A percentile compares a stretch with the other conserved stretches of the same genome.
Evolutionary conservation across 2,888 invertebrate species (phyloP).

Genomic region (Geotrupes spiniger): DNA sequence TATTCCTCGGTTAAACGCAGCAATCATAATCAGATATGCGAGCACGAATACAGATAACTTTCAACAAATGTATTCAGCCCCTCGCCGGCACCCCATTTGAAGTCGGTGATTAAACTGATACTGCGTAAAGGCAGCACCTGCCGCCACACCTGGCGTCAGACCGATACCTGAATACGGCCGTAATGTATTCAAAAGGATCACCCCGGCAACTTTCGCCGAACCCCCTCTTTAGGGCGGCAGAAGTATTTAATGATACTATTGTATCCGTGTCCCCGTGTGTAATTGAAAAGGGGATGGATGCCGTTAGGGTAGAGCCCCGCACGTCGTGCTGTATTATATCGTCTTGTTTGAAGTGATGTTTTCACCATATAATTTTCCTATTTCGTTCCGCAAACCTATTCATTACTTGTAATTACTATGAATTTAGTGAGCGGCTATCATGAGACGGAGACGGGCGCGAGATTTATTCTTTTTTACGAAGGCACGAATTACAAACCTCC

Average conservation of each 20-base stretch:
- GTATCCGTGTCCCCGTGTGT: constrained; percentile 12
- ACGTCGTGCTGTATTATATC: background rate
- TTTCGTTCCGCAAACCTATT: background rate
- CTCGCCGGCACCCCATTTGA: constrained; percentile 1
- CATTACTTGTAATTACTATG: too few species aligned
- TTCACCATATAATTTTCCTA: constrained; percentile 4
- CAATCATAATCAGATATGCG: background rate
- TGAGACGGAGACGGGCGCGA: too few species aligned
- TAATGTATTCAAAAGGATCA: constrained; percentile 23
- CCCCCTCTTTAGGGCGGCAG: constrained; percentile 2
- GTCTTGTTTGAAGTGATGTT: constrained; percentile 1
- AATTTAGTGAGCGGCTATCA: too few species aligned
- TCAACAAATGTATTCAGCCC: constrained; percentile 2
- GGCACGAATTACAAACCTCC: too few species aligned
- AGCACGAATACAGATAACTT: background rate
- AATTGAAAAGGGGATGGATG: constrained; percentile 11
- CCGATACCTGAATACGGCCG: constrained; percentile 15
- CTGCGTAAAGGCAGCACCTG: constrained; percentile 18
- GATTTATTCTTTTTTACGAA: too few species aligned
- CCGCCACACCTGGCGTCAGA: constrained; percentile 21
- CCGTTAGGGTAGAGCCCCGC: background rate
- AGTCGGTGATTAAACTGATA: constrained; percentile 11
- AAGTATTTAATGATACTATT: constrained; percentile 14
- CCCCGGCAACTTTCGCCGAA: constrained; percentile 3
- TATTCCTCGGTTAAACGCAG: background rate